Base-by-base conservation (phyloP, 37 sponge, comb jelly and placozoan species). In the Axinella damicornis region DNA sequence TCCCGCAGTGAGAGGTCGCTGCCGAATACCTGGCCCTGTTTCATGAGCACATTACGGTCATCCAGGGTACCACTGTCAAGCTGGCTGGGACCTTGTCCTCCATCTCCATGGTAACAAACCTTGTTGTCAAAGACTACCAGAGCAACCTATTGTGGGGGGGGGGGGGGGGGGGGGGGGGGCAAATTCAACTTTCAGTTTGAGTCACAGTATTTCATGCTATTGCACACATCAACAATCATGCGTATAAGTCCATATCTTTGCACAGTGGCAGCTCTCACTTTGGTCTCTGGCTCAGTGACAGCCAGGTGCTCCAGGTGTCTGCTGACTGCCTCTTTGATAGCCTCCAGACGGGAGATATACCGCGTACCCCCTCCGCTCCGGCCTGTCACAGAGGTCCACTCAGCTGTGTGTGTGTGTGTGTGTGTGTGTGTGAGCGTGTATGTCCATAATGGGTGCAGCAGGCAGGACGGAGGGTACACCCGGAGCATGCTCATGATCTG, bases 261-360 rank as follows among this genome's bases (percentile, higher is more conserved):
- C n/a, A n/a, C n/a, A n/a, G n/a, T n/a, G n/a, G n/a, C 20, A 19
- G 40, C 0, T 37, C 74, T 68, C 46, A 90, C 91, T 31, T 87
- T 86, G 40, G 74, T 87, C 37, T 89, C 66, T 2, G 93, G 93
- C n/a, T 69, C 65, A 2, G 92, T 91, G 61, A 89, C 70, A 15
- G 84, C 63, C 77, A 95, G 75, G 70, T 87, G 90, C 11, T 91
- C 92, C 59, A 96, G 32, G 59, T 97, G 93, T 30, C 97, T 75
- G 32, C 69, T 87, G 28, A 97, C 93, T 12, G 97, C 97, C 58
- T 91, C 93, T 71, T 94, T 90, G 69, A 97, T 88, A 76, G 94
- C 90, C 40, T 92, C 93, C 38, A 97, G 87, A 39, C 97, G 83
- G 22, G 90, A 89, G 68, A 94, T 80, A 32, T 92, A 78, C 25